Evolutionary conservation across 1,140 invertebrate species (phyloP).

Genomic region (Sinonovacula constricta): DNA sequence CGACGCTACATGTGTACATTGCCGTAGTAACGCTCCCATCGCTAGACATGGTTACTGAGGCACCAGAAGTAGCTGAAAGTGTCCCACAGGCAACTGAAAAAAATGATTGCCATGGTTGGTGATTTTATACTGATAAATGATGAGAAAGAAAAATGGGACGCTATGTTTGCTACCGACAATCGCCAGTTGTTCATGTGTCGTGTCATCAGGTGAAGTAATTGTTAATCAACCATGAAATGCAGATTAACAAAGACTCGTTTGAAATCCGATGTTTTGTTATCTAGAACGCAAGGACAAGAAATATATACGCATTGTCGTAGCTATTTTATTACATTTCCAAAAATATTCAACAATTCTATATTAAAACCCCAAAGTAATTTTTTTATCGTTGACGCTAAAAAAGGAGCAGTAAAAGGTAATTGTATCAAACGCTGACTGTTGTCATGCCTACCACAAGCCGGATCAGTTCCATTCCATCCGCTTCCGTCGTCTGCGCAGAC

Average conservation of each 20-base stretch:
- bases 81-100: slow-evolving; percentile 7
- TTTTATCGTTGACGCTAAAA: no score
- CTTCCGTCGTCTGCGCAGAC: slow-evolving; percentile 24
- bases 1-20: slow-evolving; percentile 8
- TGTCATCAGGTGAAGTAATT: background rate
- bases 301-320: no score
- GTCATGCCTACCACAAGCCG: slow-evolving; percentile 32
- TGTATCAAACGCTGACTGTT: background rate
- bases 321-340: background rate
- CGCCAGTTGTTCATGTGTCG: background rate
- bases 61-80: background rate
- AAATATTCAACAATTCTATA: background rate
- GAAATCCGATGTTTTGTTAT: background rate
- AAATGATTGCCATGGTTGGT: background rate
- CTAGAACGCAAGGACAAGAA: no score
- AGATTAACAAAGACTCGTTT: background rate
- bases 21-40: slow-evolving; percentile 26
- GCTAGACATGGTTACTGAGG: slow-evolving; percentile 5
- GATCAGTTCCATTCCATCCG: slow-evolving; percentile 31
- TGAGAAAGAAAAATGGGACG: background rate
- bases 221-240: background rate
- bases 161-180: background rate
- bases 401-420: background rate
- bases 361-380: background rate
- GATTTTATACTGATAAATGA: no score